Evolutionary conservation across 2,888 invertebrate species (phyloP).

Genomic region (Rhingia campestris): DNA sequence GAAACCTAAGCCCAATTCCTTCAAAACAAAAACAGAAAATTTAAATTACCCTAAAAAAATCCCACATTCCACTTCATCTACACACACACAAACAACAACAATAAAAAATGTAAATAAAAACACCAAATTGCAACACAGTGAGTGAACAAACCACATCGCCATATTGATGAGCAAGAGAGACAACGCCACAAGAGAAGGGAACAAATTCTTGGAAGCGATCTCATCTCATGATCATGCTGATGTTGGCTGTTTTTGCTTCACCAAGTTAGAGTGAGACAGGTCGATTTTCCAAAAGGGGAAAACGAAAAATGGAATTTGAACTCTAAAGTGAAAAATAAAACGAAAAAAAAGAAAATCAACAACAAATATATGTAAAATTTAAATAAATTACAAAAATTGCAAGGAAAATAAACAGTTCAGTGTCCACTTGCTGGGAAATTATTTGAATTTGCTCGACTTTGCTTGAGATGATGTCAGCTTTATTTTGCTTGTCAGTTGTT

Average conservation of each 20-base stretch:
- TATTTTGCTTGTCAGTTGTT: constrained; percentile 23
- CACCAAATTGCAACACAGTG: constrained; percentile 39
- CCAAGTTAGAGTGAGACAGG: not conserved
- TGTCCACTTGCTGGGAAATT: not conserved
- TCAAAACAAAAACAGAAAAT: not conserved
- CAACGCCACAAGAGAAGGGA: not conserved
- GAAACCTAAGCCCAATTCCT: too few species aligned
- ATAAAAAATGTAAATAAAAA: constrained; percentile 58
- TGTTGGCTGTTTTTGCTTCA: constrained; percentile 2
- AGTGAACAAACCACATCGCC: constrained; percentile 1
- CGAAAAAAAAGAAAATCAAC: not conserved
- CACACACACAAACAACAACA: constrained; percentile 7
- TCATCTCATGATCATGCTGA: constrained; percentile 31
- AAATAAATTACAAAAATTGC: constrained; percentile 46
- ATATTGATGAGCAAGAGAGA: not conserved
- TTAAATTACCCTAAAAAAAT: constrained; percentile 22
- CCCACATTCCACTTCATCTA: constrained; percentile 39
- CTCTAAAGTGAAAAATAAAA: constrained; percentile 8
- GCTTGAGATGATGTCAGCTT: constrained; percentile 57
- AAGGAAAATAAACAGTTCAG: constrained; percentile 2
- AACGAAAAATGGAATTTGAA: constrained; percentile 35
- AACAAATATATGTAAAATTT: constrained; percentile 19
- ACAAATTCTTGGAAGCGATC: constrained; percentile 45
- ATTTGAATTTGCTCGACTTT: constrained; percentile 10
- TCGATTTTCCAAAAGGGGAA: not conserved